Evolutionary conservation across 2,888 invertebrate genomes (phyloP).

Genomic region (Diarsia mendica): DNA sequence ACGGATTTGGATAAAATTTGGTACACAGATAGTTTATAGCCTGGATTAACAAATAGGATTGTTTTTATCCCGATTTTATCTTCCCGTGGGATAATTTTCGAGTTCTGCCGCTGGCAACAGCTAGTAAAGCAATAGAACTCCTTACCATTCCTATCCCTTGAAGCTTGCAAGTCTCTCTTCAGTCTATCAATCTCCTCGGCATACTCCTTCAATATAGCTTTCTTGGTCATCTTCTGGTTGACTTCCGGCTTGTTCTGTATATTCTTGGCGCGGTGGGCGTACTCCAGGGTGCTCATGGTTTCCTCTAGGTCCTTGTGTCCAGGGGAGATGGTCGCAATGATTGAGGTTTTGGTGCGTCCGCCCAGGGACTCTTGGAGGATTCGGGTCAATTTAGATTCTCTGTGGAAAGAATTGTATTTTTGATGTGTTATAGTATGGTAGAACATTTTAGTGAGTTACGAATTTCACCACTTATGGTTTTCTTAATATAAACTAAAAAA

Average conservation of each 20-base stretch:
- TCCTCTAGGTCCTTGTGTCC: conserved; percentile 97
- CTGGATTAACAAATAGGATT: too few species aligned
- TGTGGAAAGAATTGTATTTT: conserved; percentile 71
- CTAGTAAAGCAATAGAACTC: background rate
- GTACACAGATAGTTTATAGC: too few species aligned
- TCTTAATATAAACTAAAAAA: too few species aligned
- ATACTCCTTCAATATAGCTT: conserved; percentile 95
- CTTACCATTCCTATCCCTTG: conserved; percentile 95
- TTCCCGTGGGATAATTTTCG: too few species aligned
- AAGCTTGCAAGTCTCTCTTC: conserved; percentile 95
- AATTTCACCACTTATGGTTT: too few species aligned
- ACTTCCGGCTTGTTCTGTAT: conserved; percentile 97
- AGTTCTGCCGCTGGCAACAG: too few species aligned
- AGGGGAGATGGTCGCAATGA: conserved; percentile 98
- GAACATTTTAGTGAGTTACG: too few species aligned
- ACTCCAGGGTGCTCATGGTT: conserved; percentile 98
- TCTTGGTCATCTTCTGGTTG: conserved; percentile 97
- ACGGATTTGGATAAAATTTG: too few species aligned
- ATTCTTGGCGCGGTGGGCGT: conserved; percentile 98
- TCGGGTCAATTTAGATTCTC: conserved; percentile 98
- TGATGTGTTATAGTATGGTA: too few species aligned
- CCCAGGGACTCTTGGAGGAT: conserved; percentile 98
- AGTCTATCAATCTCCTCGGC: conserved; percentile 97
- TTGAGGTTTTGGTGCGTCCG: conserved; percentile 98
- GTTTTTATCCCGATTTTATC: too few species aligned